Base-by-base conservation (phyloP, 2,888 invertebrate species). In the Psococerastis gibbosa region DNA sequence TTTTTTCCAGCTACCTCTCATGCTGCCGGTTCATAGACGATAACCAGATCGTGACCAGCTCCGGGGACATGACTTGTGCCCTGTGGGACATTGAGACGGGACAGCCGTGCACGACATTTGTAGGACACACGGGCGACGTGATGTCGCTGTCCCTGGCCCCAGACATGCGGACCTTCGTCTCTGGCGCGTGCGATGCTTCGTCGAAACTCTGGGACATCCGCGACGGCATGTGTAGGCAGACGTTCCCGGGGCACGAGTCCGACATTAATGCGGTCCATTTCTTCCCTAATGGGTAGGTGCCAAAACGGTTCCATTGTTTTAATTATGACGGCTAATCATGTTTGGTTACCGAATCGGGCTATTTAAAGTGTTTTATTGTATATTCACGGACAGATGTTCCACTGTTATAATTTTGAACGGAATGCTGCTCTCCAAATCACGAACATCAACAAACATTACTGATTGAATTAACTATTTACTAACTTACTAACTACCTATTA, bases 51-150 rank as follows among this genome's bases (percentile, higher is more conserved):
- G 94, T 98, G 56, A 99, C 98, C 61, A 94, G 94, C 68, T 97
- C 95, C 49, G 98, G 98, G 51, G 98, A 98, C 66, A 99, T 98
- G 97, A 91, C 97, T 54, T 98, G 84, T 70, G 97, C 97, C 55
- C 75, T 98, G 52, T 98, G 98, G 98, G 98, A 98, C 69, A 98
- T 99, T 59, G 98, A 99, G 71, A 97, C 97, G 47, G 98, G 98
- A 47, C 95, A 98, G 68, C 97, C 98, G 68, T 91, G 92, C 64
- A 94, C 94, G 46, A 91, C 92, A 56, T 99, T 97, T 72, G 81
- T 92, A 55, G 98, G 98, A 41, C 98, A 98, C 71, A 98, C 97
- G 53, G 98, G 98, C 50, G 98, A 98, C 68, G 98, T 98, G 41
- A 99, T 99, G 98, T 95, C 95, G 49, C 74, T 98, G 49, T 95